Base-by-base conservation (phyloP, 2,797 vertebrate species). In the Mormyrops attenuatus region DNA sequence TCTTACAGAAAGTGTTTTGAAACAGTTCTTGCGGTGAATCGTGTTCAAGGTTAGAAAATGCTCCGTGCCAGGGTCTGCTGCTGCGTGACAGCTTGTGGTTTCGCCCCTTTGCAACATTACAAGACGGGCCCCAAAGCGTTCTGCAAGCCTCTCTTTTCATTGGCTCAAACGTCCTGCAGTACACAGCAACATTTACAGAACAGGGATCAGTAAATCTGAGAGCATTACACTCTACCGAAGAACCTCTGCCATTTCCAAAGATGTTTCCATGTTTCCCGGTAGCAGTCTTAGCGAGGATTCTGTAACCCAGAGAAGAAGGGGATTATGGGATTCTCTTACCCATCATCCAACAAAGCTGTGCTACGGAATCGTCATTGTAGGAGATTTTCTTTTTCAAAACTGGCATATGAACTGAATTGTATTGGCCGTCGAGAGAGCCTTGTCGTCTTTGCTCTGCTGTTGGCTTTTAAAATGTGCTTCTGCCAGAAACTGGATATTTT, bases 111-210 rank as follows among this genome's bases (percentile, higher is more conserved):
- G 88, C 63, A 1, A 44, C 22, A 13, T 87, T 20, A 30, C 57
- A 77, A 89, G 50, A 30, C 15, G 8, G 41, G 44, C 85, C 26
- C 85, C 66, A 0, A 41, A 73, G n/a, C 13, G 20, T 34, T 26
- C 34, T 41, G 30, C 38, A 38, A 55, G 5, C 8, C 5, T 34
- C 7, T 80, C 84, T 60, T 87, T 38, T 60, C 52, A 41, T 87
- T 57, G 53, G 85, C 52, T 55, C 7, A 41, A 38, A 57, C 17
- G 89, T 93, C 92, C 92, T 90, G 88, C 91, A 44, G 86, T 85
- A 88, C 91, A 91, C 89, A 52, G 89, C 92, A 93, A 93, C 94
- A 93, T 94, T 94, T 60, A 88, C 30, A 52, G 85, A 86, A 82
- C 57, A 47, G n/a, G 60, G 69, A 44, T 57, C 53, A 13, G 41